phyloP scores from a whole-genome alignment of 2,797 vertebrate species.

The Podarcis lilfordi region DNA sequence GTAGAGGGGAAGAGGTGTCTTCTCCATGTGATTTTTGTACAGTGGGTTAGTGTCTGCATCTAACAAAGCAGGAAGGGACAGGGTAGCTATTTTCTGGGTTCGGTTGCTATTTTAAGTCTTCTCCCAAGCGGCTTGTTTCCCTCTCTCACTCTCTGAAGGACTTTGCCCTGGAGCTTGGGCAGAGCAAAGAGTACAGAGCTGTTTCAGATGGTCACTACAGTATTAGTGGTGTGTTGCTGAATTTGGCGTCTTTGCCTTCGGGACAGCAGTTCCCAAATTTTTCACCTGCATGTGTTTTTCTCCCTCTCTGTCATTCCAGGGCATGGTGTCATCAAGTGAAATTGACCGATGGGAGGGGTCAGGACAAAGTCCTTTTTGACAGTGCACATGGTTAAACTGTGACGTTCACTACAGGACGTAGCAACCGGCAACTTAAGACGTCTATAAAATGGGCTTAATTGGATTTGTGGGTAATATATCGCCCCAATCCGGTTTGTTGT shows the following conservation, averaged over 20 bases:
- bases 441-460: too few species aligned
- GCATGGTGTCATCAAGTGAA: not conserved
- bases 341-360: not conserved
- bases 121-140: not conserved
- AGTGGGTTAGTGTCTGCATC: not conserved
- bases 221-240: not conserved
- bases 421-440: too few species aligned
- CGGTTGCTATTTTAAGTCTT: not conserved
- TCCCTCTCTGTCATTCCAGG: not conserved
- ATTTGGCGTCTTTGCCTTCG: not conserved
- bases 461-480: too few species aligned
- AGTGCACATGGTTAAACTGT: too few species aligned
- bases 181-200: not conserved
- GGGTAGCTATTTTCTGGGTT: not conserved
- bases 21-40: not conserved
- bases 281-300: not conserved
- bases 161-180: constrained; percentile 8
- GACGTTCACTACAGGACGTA: too few species aligned
- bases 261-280: not conserved
- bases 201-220: not conserved
- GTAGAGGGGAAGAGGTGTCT: not conserved
- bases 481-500: too few species aligned
- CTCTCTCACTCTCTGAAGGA: not conserved
- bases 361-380: too few species aligned
- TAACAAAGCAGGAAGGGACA: not conserved